These are phyloP conservation scores for Nymphalis polychloros DNA, from an alignment of 2,888 invertebrate genomes.

Conservation along the genomic window DNA sequence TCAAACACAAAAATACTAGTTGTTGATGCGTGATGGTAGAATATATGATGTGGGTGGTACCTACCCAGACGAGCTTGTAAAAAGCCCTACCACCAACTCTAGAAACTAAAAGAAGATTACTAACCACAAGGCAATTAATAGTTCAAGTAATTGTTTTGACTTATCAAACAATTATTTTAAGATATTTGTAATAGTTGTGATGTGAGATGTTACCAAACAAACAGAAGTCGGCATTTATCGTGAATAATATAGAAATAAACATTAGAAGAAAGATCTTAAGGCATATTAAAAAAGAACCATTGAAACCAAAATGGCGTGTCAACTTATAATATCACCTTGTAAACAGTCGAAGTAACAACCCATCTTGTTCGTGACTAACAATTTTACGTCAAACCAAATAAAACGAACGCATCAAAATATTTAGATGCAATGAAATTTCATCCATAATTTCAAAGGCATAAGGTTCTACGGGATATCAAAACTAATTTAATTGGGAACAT, in stretches of 20 bases:
- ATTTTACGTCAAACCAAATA: constrained; percentile 54
- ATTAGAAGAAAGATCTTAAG: constrained; percentile 33
- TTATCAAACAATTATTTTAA: background rate
- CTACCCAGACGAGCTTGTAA: too few relatives aligned
- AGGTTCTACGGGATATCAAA: background rate
- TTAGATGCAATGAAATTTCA: background rate
- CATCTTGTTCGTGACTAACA: constrained; percentile 70
- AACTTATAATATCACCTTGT: constrained; percentile 70
- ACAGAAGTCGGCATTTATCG: constrained; percentile 4
- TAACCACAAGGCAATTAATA: too few relatives aligned
- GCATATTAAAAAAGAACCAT: constrained; percentile 43
- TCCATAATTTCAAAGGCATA: background rate
- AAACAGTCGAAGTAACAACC: constrained; percentile 63
- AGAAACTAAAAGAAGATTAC: too few relatives aligned
- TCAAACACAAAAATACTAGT: too few relatives aligned
- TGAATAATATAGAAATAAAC: constrained; percentile 23
- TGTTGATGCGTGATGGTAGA: too few relatives aligned
- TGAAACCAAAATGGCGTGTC: constrained; percentile 63
- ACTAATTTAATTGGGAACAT: background rate
- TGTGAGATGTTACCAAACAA: background rate
- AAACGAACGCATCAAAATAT: constrained; percentile 1
- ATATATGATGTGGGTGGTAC: too few relatives aligned
- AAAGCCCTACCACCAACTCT: too few relatives aligned
- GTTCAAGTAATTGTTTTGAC: background rate
- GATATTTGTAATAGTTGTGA: background rate